phyloP scores from a whole-genome alignment of 2,113 vertebrate species.

The Odocoileus virginianus region DNA sequence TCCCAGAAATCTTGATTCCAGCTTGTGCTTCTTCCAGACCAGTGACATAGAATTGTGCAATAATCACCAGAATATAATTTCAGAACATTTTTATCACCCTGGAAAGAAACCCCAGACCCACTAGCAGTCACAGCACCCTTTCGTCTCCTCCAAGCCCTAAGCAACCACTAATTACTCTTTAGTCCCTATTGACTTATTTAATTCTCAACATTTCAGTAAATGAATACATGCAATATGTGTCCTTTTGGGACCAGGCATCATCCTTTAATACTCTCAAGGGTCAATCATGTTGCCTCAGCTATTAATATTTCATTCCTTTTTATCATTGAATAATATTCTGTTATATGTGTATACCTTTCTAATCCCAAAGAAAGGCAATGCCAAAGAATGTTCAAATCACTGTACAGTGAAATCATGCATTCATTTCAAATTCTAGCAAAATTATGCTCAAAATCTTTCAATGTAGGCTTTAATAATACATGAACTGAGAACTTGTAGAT shows the following conservation, averaged over 20 bases:
- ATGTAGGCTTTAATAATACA: neutral
- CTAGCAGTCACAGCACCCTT: neutral
- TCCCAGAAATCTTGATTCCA: no score
- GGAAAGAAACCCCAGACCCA: neutral
- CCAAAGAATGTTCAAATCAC: neutral
- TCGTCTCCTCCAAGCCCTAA: neutral
- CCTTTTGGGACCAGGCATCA: neutral
- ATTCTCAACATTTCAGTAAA: neutral
- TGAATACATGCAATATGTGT: no score
- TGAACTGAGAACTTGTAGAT: neutral
- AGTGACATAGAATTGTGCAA: neutral
- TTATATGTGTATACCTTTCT: neutral
- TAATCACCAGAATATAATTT: neutral
- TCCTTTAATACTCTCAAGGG: neutral
- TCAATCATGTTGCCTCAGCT: neutral
- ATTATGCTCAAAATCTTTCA: neutral
- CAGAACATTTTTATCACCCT: neutral
- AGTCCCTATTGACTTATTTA: neutral
- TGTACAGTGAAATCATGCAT: neutral
- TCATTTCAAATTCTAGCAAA: neutral
- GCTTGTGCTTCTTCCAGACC: no score
- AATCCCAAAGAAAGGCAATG: neutral
- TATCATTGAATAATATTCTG: neutral
- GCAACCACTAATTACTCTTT: neutral
- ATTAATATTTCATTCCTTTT: neutral